Conservation (phyloP, 2,113 vertebrate genomes). For the Pachyramphus minor region DNA sequence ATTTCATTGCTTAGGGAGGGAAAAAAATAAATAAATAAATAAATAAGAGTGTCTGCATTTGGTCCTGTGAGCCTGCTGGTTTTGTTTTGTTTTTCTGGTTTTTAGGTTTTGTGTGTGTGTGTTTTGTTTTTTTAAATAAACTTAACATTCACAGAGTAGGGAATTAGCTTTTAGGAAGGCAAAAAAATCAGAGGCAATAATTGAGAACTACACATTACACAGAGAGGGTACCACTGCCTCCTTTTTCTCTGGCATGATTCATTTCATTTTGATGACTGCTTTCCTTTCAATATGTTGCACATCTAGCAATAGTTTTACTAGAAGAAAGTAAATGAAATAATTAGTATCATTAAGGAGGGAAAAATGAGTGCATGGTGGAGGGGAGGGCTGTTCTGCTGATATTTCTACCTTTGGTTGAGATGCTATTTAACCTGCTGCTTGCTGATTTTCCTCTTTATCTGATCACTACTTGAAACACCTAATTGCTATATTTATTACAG, state of each 20-base stretch:
- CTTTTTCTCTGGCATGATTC: constrained; percentile 44
- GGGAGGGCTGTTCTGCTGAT: not conserved
- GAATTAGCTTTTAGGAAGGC: not conserved
- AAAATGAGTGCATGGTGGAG: not conserved
- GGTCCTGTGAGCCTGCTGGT: not conserved
- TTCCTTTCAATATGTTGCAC: constrained; percentile 51
- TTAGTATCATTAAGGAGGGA: constrained; percentile 53
- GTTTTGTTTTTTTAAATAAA: not conserved
- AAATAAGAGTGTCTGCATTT: not conserved
- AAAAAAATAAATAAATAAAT: rapidly evolving
- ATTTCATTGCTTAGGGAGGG: not conserved
- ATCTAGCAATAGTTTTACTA: constrained; percentile 37
- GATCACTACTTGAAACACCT: constrained; percentile 39
- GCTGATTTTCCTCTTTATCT: constrained; percentile 41
- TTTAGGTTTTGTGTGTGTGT: not conserved
- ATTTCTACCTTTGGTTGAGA: constrained; percentile 42
- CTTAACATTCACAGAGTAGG: not conserved
- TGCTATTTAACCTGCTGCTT: constrained; percentile 9
- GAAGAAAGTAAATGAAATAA: constrained; percentile 58
- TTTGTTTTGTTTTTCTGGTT: not conserved
- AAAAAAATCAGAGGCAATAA: not conserved
- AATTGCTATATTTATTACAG: constrained; percentile 51
- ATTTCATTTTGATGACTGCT: constrained; percentile 50
- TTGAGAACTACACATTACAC: not conserved
- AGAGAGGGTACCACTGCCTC: constrained; percentile 11